Conservation (phyloP, 1,140 invertebrate genomes). For the Neodiprion pinetum region DNA sequence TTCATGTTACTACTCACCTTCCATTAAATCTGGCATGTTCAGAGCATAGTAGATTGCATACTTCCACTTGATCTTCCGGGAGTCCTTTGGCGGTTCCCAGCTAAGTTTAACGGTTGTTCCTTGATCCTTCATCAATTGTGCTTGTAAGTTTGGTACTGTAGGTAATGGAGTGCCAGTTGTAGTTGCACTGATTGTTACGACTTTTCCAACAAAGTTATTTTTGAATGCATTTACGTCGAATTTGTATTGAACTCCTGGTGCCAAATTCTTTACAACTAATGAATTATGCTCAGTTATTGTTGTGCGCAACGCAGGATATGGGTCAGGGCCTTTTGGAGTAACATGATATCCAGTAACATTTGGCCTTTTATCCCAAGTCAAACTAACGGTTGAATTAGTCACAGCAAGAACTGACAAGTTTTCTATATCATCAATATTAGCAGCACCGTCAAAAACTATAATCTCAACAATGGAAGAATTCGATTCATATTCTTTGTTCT, state of each 20-base stretch:
- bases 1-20: constrained; percentile 48
- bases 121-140: constrained; percentile 63
- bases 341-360: constrained; percentile 71
- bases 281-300: constrained; percentile 53
- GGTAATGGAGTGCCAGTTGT: constrained; percentile 67
- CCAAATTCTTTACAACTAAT: constrained; percentile 64
- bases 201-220: constrained; percentile 66
- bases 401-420: constrained; percentile 61
- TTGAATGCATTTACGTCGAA: constrained; percentile 71
- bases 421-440: constrained; percentile 68
- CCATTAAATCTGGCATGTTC: constrained; percentile 58
- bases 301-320: constrained; percentile 61
- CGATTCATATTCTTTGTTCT: constrained; percentile 68
- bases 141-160: constrained; percentile 58
- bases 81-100: constrained; percentile 69
- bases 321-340: constrained; percentile 54
- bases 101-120: constrained; percentile 69
- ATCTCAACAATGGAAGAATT: constrained; percentile 64
- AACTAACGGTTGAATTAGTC: constrained; percentile 61
- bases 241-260: constrained; percentile 66
- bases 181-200: constrained; percentile 57
- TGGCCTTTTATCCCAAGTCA: constrained; percentile 68
- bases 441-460: constrained; percentile 67
- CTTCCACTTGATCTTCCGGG: constrained; percentile 63
- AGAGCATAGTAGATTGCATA: constrained; percentile 73